phyloP scores from a whole-genome alignment of 2,797 vertebrate genomes.

The Enteromius anoplus region DNA sequence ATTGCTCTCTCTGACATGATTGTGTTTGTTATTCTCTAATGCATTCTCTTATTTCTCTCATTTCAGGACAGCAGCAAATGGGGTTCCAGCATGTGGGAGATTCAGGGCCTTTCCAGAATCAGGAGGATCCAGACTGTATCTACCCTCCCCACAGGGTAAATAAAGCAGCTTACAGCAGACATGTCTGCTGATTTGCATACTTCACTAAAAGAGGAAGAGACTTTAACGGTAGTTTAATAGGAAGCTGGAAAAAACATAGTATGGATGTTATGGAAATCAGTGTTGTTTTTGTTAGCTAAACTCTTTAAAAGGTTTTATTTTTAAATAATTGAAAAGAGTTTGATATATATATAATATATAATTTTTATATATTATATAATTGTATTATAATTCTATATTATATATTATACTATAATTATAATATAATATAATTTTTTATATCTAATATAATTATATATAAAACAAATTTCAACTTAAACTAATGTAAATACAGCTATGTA shows the following conservation, averaged over 20 bases:
- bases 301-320: not conserved
- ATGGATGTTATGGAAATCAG: not conserved
- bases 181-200: conserved; percentile 4
- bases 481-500: not conserved
- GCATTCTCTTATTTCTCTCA: not conserved
- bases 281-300: not conserved
- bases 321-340: not conserved
- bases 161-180: not conserved
- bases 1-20: not conserved
- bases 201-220: not conserved
- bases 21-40: not conserved
- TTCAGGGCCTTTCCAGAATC: conserved; percentile 76
- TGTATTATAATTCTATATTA: no score
- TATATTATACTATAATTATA: no score
- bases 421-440: no score
- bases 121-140: conserved; percentile 81
- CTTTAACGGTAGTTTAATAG: not conserved
- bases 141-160: conserved; percentile 84
- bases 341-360: no score
- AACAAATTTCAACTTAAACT: no score
- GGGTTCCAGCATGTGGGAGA: conserved; percentile 73
- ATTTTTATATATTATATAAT: no score
- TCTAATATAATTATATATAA: no score
- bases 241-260: not conserved
- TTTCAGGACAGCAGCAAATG: conserved; percentile 76